These are phyloP conservation scores for Drosophila fulvimacula DNA, from an alignment of 2,888 invertebrate genomes.

Conservation along the genomic window DNA sequence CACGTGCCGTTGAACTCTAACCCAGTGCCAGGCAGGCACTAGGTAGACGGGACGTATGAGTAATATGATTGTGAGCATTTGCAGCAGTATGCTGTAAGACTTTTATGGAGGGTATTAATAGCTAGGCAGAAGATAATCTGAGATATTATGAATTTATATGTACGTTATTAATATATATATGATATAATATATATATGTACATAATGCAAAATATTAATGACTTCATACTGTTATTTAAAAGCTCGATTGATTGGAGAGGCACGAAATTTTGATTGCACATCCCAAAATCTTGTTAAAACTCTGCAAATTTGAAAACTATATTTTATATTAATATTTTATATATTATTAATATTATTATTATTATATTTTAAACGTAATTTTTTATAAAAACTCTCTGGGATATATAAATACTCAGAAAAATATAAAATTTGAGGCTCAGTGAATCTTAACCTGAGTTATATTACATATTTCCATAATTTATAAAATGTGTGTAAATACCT, in stretches of 20 bases:
- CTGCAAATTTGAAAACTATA: no score
- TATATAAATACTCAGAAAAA: no score
- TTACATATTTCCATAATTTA: no score
- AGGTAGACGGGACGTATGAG: slow-evolving; percentile 61
- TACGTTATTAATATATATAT: background rate
- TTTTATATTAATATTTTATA: no score
- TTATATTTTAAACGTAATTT: no score
- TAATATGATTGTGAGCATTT: slow-evolving; percentile 44
- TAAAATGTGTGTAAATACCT: no score
- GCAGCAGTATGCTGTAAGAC: slow-evolving; percentile 11
- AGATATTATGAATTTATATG: background rate
- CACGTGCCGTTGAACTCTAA: slow-evolving; percentile 66
- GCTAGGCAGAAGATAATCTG: background rate
- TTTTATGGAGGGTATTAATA: slow-evolving; percentile 10
- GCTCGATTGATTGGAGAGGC: background rate
- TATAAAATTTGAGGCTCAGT: no score
- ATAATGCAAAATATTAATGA: no score
- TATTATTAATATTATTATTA: no score
- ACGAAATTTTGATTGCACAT: background rate
- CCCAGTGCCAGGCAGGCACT: slow-evolving; percentile 45
- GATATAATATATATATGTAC: no score
- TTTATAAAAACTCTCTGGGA: no score
- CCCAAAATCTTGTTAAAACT: background rate
- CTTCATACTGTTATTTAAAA: background rate
- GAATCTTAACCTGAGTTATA: no score